Evolutionary conservation across 2,797 vertebrate species (phyloP), one percentile per base, ranked within the genome.

Genomic region (Pantherophis vulpinus): DNA sequence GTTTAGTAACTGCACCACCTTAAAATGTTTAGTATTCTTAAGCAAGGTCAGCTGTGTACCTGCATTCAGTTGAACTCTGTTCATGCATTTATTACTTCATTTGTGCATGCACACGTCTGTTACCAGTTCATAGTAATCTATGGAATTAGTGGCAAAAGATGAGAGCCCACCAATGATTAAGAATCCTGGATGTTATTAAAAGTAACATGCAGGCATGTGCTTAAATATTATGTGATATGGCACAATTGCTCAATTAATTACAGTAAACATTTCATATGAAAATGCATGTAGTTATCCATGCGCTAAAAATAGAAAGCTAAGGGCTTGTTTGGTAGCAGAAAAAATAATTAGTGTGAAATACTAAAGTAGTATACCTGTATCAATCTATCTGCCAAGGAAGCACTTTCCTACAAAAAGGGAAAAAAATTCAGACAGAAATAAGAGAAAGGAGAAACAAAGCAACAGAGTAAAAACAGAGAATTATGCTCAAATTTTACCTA

Each of bases 361-460:
- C 97, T 97, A 86, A 94, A 97, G 97, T 96, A 98, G 97, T 98
- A 99, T 99, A 99, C 99, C 99, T 99, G 99, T 98, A 99, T 99
- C 99, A 99, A 99, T 99, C 99, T 99, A 99, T 99, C 99, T 99
- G 99, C 99, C 99, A 99, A 98, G 98, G 99, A 99, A 99, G 99
- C 99, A 98, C 99, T 99, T 99, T 99, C 99, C 99, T 99, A 99
- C 97, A 99, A 99, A 93, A 98, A 98, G 98, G 99, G 98, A 98
- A 98, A 99, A 98, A 99, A 98, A 99, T 98, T 97, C 97, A 98
- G 97, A 98, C 96, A 98, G 98, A 98, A 98, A 97, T 97, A 97
- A 98, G 97, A 95, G 95, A 97, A 96, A 98, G 97, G 98, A 97
- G 98, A 96, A 97, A 97, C 98, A 96, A 98, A 98, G 97, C 94